Percentiles rank a stretch among this genome's conserved stretches.
Conservation (phyloP, 2,113 vertebrate genomes). For the Eudyptes chrysolophus region DNA sequence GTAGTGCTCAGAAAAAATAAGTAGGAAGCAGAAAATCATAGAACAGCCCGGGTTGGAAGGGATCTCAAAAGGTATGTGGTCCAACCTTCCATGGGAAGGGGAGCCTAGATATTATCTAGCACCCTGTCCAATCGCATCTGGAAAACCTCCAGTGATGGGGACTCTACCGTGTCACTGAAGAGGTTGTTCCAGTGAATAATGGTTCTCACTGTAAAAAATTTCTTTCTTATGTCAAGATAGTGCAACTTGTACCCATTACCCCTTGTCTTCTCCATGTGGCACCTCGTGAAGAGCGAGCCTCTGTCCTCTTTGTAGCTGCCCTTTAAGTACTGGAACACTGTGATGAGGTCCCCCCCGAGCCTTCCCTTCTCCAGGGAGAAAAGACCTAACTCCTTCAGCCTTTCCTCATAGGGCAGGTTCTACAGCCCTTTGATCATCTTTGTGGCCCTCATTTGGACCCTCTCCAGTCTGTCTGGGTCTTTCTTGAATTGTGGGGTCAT, state of each 20-base stretch:
- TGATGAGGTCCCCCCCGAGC: neutral
- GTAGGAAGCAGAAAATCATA: neutral
- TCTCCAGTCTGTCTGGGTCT: neutral
- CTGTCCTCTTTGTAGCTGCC: neutral
- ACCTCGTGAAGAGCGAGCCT: neutral
- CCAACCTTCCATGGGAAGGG: neutral
- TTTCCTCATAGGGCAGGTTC: neutral
- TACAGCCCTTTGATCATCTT: neutral
- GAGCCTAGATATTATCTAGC: neutral
- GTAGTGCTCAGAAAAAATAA: neutral
- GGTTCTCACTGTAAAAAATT: neutral
- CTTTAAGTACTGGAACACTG: neutral
- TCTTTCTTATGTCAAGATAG: neutral
- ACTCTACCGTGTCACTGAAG: neutral
- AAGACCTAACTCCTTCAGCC: neutral
- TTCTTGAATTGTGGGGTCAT: neutral
- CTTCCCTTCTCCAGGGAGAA: neutral
- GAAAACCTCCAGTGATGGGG: neutral
- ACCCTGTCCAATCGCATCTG: neutral
- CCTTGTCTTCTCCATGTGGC: neutral
- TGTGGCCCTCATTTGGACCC: neutral
- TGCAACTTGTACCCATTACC: neutral
- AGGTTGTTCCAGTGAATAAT: neutral
- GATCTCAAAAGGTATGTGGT: neutral
- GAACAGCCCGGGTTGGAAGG: neutral